phyloP scores from a whole-genome alignment of 2,113 vertebrate species.

The Myrmophylax atrothorax region DNA sequence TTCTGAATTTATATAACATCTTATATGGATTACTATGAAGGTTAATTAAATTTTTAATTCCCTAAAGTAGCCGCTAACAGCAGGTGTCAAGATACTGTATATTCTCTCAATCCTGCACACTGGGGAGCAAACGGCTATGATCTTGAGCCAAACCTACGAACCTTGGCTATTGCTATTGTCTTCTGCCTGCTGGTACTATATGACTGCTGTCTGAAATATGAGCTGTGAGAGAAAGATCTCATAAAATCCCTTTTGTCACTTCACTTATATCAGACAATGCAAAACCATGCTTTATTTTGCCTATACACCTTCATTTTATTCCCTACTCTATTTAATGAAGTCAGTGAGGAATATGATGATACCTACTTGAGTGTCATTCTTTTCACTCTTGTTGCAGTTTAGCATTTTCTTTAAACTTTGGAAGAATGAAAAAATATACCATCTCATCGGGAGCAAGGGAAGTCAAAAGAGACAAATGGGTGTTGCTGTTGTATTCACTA shows the following conservation, averaged over 20 bases:
- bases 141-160: conserved; percentile 16
- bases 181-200: not conserved
- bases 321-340: not conserved
- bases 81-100: not conserved
- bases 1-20: not conserved
- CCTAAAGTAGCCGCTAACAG: not conserved
- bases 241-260: not conserved
- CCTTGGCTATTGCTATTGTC: not conserved
- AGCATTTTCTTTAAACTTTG: not conserved
- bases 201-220: not conserved
- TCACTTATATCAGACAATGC: not conserved
- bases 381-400: not conserved
- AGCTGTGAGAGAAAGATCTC: not conserved
- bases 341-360: not conserved
- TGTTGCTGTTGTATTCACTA: not conserved
- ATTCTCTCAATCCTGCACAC: not conserved
- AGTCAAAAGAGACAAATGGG: not conserved
- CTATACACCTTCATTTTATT: not conserved
- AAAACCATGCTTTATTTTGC: not conserved
- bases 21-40: not conserved
- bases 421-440: not conserved
- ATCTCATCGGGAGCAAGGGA: not conserved
- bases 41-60: conserved; percentile 59
- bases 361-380: not conserved
- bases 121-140: not conserved